Conservation (phyloP, 1,140 invertebrate species). For the Druon quercuslanigerum region DNA sequence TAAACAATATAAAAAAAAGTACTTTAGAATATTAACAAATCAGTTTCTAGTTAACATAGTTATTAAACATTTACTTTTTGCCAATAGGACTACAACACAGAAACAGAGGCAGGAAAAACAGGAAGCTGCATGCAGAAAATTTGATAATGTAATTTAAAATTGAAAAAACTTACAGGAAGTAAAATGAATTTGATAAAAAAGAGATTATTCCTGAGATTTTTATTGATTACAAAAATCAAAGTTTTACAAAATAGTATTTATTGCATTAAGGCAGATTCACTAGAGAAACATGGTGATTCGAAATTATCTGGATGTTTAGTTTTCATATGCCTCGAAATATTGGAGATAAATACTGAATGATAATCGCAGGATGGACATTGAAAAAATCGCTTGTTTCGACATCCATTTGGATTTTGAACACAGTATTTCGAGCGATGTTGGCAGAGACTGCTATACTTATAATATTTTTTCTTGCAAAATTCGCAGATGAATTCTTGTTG, state of each 20-base stretch:
- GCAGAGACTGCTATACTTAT: background rate
- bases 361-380: slow-evolving; percentile 15
- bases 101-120: too few species aligned
- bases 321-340: slow-evolving; percentile 71
- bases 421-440: slow-evolving; percentile 20
- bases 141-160: too few species aligned
- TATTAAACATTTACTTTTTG: background rate
- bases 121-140: too few species aligned
- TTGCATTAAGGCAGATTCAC: background rate
- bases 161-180: too few species aligned
- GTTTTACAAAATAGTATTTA: background rate
- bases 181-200: too few species aligned
- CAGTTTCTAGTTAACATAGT: background rate
- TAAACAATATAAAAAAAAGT: background rate
- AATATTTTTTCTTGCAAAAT: slow-evolving; percentile 14
- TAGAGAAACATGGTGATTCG: background rate
- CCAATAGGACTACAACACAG: too few species aligned
- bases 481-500: background rate
- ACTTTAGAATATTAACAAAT: background rate
- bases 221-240: too few species aligned
- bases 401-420: slow-evolving; percentile 27
- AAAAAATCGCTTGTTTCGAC: slow-evolving; percentile 20
- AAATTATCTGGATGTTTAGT: background rate
- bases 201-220: too few species aligned
- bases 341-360: slow-evolving; percentile 38